These are phyloP conservation scores for Tetraneura akinire DNA, from an alignment of 1,140 invertebrate genomes.

Conservation along the genomic window DNA sequence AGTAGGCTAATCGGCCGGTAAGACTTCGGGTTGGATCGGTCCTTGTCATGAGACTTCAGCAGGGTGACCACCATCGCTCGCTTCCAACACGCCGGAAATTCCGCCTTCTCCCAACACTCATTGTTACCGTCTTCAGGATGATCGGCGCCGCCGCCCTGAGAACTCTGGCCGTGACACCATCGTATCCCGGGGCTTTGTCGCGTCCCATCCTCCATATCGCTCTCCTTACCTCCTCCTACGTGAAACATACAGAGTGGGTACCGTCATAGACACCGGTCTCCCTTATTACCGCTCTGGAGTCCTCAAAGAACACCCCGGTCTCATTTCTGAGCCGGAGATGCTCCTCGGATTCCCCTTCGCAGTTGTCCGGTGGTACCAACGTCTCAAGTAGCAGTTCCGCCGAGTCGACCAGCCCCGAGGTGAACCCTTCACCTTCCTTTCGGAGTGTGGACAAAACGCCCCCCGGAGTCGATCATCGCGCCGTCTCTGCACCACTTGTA, in stretches of 20 bases:
- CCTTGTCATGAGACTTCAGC: background rate
- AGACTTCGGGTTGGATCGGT: background rate
- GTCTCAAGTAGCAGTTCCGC: no score
- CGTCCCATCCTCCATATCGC: background rate
- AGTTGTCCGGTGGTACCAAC: no score
- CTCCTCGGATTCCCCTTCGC: no score
- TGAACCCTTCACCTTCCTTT: no score
- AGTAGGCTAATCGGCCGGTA: conserved; percentile 21
- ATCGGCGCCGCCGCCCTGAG: background rate
- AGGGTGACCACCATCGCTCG: background rate
- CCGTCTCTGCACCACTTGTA: no score
- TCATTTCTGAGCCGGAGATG: no score
- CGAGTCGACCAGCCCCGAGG: no score
- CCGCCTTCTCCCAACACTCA: background rate
- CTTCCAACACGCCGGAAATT: background rate
- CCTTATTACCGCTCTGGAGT: no score
- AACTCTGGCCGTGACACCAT: conserved; percentile 7
- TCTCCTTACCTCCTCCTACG: background rate
- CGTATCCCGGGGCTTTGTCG: conserved; percentile 12
- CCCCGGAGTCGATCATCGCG: no score
- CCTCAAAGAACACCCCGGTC: no score
- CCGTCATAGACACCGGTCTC: no score
- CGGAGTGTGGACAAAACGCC: no score
- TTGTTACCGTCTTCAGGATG: background rate
- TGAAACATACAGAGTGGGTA: background rate